Evolutionary conservation across 2,113 vertebrate species (phyloP).

Genomic region (Rhadina sibilatrix): DNA sequence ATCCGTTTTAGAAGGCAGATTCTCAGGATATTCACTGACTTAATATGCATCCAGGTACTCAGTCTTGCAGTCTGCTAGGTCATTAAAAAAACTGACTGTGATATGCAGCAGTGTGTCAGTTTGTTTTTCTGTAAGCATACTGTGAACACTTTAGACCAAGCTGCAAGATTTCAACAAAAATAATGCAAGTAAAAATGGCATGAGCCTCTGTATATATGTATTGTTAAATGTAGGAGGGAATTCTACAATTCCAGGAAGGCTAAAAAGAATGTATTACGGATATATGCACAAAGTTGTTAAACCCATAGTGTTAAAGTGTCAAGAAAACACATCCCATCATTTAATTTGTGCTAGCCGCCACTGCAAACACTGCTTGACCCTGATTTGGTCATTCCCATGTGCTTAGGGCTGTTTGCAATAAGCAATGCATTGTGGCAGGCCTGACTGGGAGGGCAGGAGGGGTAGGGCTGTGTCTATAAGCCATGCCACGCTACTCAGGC

Average conservation of each 20-base stretch:
- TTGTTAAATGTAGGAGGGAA: not conserved
- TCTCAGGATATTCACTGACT: not conserved
- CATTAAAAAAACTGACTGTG: not conserved
- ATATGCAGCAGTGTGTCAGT: not conserved
- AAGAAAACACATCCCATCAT: not conserved
- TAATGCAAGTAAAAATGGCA: not conserved
- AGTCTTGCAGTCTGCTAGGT: not conserved
- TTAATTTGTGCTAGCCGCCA: not conserved
- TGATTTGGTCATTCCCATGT: rapidly evolving
- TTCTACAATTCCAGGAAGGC: not conserved
- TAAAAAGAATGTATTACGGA: not conserved
- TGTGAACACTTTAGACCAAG: not conserved
- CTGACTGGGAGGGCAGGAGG: not conserved
- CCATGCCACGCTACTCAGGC: not conserved
- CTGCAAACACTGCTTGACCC: not conserved
- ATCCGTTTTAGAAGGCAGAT: not conserved
- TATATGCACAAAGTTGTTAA: not conserved
- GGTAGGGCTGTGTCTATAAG: not conserved
- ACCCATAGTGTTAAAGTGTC: not conserved
- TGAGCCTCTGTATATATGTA: not conserved
- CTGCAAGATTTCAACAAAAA: not conserved
- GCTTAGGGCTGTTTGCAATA: not conserved
- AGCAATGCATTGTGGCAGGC: not conserved
- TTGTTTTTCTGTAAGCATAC: not conserved
- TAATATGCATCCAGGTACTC: not conserved